Base-by-base conservation (phyloP, 2,113 vertebrate species). In the Trematomus loennbergii region DNA sequence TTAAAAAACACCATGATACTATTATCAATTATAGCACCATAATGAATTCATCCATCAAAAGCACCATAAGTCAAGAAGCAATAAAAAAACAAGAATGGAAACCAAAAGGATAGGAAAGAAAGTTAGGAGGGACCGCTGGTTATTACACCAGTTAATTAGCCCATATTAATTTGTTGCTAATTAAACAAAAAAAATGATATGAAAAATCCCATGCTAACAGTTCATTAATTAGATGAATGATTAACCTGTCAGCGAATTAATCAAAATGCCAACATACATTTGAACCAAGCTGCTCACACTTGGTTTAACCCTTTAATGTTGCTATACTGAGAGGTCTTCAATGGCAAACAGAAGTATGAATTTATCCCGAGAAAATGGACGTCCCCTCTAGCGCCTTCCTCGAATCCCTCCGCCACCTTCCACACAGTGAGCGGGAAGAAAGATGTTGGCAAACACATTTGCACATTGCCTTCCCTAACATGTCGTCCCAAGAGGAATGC, bases 151-250 rank as follows among this genome's bases (percentile, higher is more conserved):
- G 78, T 84, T 91, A 91, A 95, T 94, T 93, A 92, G 81, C 74
- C 71, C 68, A 74, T 71, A 93, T 89, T 89, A 60, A 87, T 91
- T 91, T 75, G 46, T 58, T 83, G 80, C 83, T 92, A 93, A 94
- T 93, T 91, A 90, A 92, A 86, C 82, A 78, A 88, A 84, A 78
- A 25, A 76, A 67, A 18, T 22, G 73, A 70, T 86, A 55, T 59
- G 78, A 68, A 72, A 80, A 84, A n/a, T 53, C 22, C 12, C 54
- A 48, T 63, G 50, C 70, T 49, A 82, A 89, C 69, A 84, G 82
- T 86, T 82, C 88, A 89, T 92, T 91, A 82, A 89, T 91, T 86
- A 87, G 80, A 92, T 85, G 77, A 92, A 87, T 92, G 89, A 93
- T 94, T 91, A 90, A 89, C 75, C 82, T 77, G 83, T 90, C 79